Conservation (phyloP, 2,797 vertebrate species). For the Pachyuromys duprasi region DNA sequence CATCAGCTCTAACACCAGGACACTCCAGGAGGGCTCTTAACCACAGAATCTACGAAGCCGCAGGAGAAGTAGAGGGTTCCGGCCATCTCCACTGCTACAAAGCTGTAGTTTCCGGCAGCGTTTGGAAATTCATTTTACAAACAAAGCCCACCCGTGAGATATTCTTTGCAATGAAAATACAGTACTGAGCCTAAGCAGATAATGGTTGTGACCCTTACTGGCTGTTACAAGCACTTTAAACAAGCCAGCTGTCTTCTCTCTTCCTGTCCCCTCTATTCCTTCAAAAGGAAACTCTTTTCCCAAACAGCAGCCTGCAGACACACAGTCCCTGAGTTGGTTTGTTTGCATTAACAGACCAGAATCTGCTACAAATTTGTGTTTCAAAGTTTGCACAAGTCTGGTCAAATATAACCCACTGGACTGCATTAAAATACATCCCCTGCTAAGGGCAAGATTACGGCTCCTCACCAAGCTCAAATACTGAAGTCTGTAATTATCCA, state of each 20-base stretch:
- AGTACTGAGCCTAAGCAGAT: not conserved
- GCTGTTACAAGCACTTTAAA: not conserved
- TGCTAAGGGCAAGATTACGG: not conserved
- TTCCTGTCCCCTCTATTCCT: not conserved
- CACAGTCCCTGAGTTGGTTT: not conserved
- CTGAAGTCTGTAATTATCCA: not conserved
- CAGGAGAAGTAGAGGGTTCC: not conserved
- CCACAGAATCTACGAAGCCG: not conserved
- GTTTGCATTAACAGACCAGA: not conserved
- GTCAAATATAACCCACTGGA: not conserved
- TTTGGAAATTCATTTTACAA: not conserved
- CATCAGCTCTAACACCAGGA: not conserved
- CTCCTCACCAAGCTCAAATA: not conserved
- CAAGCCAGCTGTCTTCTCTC: not conserved
- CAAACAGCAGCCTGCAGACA: not conserved
- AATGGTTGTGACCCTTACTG: not conserved
- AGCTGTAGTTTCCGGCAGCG: not conserved
- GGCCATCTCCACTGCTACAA: not conserved
- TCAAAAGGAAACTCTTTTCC: not conserved
- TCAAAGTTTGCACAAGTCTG: not conserved
- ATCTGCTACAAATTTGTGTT: not conserved
- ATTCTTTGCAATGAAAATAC: not conserved
- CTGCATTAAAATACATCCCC: not conserved
- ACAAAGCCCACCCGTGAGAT: not conserved
- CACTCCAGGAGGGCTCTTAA: not conserved